Base-by-base conservation (phyloP, 1,140 invertebrate genomes). In the Drosophila sechellia region DNA sequence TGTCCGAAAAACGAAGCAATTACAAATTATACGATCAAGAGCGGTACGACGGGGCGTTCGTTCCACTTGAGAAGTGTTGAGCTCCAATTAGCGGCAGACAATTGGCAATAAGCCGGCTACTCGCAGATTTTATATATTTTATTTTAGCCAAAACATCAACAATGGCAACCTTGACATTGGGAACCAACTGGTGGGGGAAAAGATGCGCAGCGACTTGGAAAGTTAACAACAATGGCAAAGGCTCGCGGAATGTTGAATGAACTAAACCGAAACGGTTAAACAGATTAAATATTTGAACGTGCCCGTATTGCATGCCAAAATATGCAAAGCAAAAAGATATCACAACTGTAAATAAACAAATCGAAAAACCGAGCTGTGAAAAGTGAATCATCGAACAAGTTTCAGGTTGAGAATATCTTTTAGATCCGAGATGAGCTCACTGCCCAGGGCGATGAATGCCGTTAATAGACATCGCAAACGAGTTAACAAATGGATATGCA, bases 41-140 rank as follows among this genome's bases (percentile, higher is more conserved):
- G 15, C 56, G 17, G 11, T 57, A 13, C 54, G 57, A 48, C 54
- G 56, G 72, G 76, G 80, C 81, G 76, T 73, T 79, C 75, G 83
- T 87, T 87, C 79, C 81, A 87, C 78, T 79, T 64, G 69, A 86
- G 69, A 79, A 68, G 79, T 75, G 83, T 65, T 86, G 69, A 81
- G 74, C 60, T 46, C 55, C 74, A 81, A 81, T 86, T 81, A 86
- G 65, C 49, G 39, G 63, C 71, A 73, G 77, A 57, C 77, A 79
- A 86, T 63, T 46, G 52, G 58, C 64, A 65, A 66, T 61, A 79
- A 80, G 75, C 45, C 65, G 65, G 58, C 55, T 68, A 64, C 77
- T 69, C 15, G 45, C 45, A 25, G 52, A 40, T 57, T 49, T 57
- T 27, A 64, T 27, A 64, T 15, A 50, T 8, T 42, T 64, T 42